phyloP scores from a whole-genome alignment of 2,113 vertebrate species.

The Jacana jacana region DNA sequence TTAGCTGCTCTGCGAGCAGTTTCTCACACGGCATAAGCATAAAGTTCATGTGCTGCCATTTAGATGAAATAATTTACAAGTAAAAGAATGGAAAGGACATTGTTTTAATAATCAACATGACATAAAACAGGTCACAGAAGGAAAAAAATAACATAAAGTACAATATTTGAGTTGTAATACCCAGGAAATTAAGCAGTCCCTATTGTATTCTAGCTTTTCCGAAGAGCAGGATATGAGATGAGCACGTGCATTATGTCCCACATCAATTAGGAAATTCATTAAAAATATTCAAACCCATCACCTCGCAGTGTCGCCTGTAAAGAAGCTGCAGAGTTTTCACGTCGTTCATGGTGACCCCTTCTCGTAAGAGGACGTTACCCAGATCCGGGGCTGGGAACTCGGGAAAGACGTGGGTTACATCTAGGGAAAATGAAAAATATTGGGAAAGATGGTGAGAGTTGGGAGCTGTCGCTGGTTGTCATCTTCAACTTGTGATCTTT shows the following conservation, averaged over 20 bases:
- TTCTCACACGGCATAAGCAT: background rate
- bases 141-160: background rate
- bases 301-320: conserved; percentile 96
- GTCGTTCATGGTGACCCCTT: conserved; percentile 82
- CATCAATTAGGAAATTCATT: background rate
- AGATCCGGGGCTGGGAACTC: conserved; percentile 88
- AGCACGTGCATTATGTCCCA: background rate
- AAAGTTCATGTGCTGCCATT: background rate
- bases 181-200: background rate
- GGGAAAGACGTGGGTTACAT: conserved; percentile 88
- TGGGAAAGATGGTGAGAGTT: background rate
- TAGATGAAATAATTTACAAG: background rate
- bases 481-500: background rate
- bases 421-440: conserved; percentile 62
- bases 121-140: background rate
- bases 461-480: background rate
- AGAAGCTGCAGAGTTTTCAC: conserved; percentile 89
- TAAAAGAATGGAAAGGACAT: background rate
- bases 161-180: background rate
- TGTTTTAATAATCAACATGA: background rate
- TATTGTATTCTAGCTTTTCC: background rate
- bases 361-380: conserved; percentile 79
- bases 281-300: conserved; percentile 44
- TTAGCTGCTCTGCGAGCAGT: background rate
- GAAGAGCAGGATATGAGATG: background rate